Percentiles rank a stretch among this genome's conserved stretches.
phyloP scores from a whole-genome alignment of 2,113 vertebrate species.

The Ivindomyrus marchei region DNA sequence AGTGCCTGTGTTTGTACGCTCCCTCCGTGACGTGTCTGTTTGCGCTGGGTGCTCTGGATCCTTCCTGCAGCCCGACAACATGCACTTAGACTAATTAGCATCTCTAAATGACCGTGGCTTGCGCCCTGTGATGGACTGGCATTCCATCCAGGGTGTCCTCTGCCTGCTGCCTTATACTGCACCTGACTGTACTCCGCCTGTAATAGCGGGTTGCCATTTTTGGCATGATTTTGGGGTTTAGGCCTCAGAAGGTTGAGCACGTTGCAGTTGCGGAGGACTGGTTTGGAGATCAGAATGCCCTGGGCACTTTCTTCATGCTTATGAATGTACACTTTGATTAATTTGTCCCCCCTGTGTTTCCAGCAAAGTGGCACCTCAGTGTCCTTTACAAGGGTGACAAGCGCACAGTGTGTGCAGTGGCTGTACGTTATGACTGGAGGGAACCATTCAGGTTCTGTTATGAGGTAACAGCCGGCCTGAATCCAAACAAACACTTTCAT shows the following conservation, averaged over 20 bases:
- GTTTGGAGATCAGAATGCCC: neutral
- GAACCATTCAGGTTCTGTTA: neutral
- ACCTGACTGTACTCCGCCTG: neutral
- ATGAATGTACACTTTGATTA: neutral
- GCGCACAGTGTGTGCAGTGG: neutral
- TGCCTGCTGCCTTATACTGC: neutral
- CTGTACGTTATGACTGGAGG: neutral
- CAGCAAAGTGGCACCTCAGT: neutral
- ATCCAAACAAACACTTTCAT: neutral
- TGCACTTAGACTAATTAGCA: neutral
- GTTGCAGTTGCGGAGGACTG: neutral
- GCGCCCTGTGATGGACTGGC: neutral
- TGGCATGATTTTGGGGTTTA: neutral
- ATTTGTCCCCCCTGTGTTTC: neutral
- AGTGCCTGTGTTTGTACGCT: neutral
- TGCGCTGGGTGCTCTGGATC: neutral
- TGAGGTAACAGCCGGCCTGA: neutral
- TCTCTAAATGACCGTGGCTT: neutral
- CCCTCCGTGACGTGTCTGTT: neutral
- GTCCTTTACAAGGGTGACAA: neutral
- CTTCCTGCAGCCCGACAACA: neutral
- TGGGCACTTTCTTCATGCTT: neutral
- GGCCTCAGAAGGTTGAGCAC: neutral
- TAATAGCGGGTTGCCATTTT: neutral
- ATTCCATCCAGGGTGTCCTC: neutral